These are phyloP conservation scores for Brenthis daphne DNA, from an alignment of 2,888 invertebrate species.

Conservation along the genomic window DNA sequence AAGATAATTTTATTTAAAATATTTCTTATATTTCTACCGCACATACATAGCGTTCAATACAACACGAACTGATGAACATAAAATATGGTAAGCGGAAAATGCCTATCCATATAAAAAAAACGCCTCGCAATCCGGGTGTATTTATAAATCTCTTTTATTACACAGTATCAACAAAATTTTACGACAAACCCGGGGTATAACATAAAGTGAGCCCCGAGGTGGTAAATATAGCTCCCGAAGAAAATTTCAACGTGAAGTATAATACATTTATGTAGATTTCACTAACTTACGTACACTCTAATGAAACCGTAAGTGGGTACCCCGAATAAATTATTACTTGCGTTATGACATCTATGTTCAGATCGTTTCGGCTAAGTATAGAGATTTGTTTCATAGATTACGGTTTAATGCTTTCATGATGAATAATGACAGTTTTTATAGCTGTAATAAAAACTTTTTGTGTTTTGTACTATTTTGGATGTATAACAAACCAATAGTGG, in stretches of 20 bases:
- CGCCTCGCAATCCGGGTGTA: constrained; percentile 20
- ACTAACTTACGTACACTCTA: constrained; percentile 61
- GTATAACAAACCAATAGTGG: background rate
- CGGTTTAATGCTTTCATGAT: constrained; percentile 4
- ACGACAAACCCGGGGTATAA: constrained; percentile 44
- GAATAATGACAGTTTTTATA: constrained; percentile 23
- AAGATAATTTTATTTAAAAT: no score
- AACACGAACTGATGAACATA: constrained; percentile 25
- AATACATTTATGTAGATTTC: constrained; percentile 70
- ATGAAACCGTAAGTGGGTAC: constrained; percentile 66
- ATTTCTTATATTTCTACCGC: background rate
- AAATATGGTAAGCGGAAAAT: constrained; percentile 25
- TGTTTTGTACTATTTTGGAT: background rate
- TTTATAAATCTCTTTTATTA: constrained; percentile 43
- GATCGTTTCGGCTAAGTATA: constrained; percentile 9
- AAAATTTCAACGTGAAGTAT: constrained; percentile 58
- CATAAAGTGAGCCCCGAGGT: constrained; percentile 45
- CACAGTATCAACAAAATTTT: constrained; percentile 47
- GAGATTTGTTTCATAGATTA: constrained; percentile 14
- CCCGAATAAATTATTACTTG: constrained; percentile 65
- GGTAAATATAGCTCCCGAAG: constrained; percentile 47
- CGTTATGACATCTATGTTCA: constrained; percentile 52
- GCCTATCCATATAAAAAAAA: constrained; percentile 32
- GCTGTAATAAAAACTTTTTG: constrained; percentile 9
- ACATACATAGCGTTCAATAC: constrained; percentile 13